These are phyloP conservation scores for Dasysyrphus tricinctus DNA, from an alignment of 2,888 invertebrate species.

Conservation along the genomic window DNA sequence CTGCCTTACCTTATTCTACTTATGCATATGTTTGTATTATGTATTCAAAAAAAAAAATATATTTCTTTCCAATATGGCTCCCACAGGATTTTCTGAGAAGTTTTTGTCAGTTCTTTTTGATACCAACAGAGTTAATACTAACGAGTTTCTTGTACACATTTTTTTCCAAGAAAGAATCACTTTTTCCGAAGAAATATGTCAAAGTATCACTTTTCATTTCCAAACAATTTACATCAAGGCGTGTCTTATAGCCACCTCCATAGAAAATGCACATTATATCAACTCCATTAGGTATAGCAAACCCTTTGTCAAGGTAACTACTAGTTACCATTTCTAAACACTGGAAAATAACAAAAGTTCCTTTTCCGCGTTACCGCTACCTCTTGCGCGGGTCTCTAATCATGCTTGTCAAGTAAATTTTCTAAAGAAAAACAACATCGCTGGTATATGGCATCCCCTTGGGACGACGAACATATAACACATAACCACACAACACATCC, in stretches of 20 bases:
- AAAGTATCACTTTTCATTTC: neutral
- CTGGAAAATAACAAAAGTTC: neutral
- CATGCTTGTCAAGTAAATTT: slow-evolving; percentile 4
- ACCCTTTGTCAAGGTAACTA: neutral
- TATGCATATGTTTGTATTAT: no score
- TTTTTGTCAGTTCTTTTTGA: no score
- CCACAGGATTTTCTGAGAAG: no score
- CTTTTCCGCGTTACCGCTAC: no score
- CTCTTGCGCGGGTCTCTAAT: neutral
- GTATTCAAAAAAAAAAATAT: no score
- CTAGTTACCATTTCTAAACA: neutral
- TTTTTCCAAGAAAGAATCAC: no score
- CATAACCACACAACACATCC: slow-evolving; percentile 28
- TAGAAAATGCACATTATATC: slow-evolving; percentile 1
- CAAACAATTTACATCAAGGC: neutral
- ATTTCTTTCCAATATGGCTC: no score
- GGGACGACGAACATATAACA: neutral
- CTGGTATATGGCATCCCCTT: neutral
- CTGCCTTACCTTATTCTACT: no score
- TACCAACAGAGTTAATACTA: no score
- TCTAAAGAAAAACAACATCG: neutral
- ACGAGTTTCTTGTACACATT: no score
- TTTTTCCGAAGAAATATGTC: neutral
- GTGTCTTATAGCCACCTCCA: neutral
- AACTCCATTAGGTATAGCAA: neutral